Evolutionary conservation across 2,113 vertebrate species (phyloP).

Genomic region (Takifugu bimaculatus): DNA sequence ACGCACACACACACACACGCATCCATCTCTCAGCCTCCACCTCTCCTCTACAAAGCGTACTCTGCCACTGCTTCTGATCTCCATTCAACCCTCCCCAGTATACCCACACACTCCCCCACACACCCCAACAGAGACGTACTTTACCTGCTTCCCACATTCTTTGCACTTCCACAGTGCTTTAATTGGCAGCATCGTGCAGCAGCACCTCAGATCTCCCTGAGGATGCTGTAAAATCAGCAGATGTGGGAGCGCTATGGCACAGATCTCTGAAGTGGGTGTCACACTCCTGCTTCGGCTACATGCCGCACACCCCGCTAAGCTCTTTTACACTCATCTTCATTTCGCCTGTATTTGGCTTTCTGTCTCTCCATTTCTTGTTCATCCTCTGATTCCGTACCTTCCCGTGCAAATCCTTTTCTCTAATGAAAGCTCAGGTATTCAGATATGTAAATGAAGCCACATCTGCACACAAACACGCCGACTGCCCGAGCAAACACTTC

Average conservation of each 20-base stretch:
- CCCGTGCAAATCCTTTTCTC: constrained; percentile 12
- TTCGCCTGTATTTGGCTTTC: neutral
- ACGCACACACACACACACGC: constrained; percentile 12
- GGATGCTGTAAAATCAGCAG: constrained; percentile 12
- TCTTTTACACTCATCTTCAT: constrained; percentile 7
- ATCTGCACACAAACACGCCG: constrained; percentile 28
- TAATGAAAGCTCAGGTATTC: constrained; percentile 19
- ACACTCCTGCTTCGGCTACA: constrained; percentile 25
- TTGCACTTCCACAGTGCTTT: constrained; percentile 21
- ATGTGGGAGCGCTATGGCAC: constrained; percentile 14
- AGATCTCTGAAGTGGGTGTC: constrained; percentile 40
- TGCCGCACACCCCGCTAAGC: constrained; percentile 3
- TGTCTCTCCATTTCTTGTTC: neutral
- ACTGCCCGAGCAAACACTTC: constrained; percentile 18
- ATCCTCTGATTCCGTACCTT: constrained; percentile 9
- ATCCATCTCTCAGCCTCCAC: constrained; percentile 21
- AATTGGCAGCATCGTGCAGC: constrained; percentile 15
- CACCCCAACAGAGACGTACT: no score
- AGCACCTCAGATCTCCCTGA: constrained; percentile 1
- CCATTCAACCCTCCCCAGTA: no score
- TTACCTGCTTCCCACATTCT: constrained; percentile 14
- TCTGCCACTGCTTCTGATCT: no score
- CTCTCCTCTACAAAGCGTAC: constrained; percentile 9
- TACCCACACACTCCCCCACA: no score
- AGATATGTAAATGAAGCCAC: constrained; percentile 46